These are phyloP conservation scores for Drosophila paucipuncta DNA, from an alignment of 2,888 invertebrate genomes.

Conservation along the genomic window DNA sequence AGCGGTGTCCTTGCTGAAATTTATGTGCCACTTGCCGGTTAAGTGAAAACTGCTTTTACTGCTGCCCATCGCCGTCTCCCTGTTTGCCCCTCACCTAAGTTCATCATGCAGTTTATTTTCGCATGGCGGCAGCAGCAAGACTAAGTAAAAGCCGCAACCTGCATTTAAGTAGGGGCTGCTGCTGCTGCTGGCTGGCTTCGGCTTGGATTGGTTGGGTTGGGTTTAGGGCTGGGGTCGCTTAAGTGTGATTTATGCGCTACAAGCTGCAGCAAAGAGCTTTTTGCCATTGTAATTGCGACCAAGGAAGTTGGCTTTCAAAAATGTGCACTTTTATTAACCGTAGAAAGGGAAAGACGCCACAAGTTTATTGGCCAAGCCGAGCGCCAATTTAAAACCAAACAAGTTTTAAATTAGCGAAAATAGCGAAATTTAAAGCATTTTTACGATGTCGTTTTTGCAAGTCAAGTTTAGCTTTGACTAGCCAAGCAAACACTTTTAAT, in stretches of 20 bases:
- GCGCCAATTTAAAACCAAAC: background rate
- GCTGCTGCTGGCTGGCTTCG: constrained; percentile 21
- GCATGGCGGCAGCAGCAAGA: constrained; percentile 39
- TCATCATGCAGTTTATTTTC: constrained; percentile 49
- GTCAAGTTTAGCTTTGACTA: background rate
- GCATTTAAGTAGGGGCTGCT: constrained; percentile 33
- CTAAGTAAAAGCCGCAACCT: constrained; percentile 31
- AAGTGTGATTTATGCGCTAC: constrained; percentile 69
- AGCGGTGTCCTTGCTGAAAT: constrained; percentile 70
- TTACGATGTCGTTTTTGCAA: background rate
- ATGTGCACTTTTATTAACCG: constrained; percentile 18
- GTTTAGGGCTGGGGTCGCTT: constrained; percentile 18
- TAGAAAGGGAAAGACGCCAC: background rate
- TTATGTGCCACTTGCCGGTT: constrained; percentile 74
- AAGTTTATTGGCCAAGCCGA: constrained; percentile 6
- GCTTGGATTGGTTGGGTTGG: background rate
- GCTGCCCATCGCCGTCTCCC: background rate
- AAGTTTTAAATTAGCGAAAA: background rate
- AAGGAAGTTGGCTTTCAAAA: constrained; percentile 21
- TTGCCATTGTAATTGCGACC: constrained; percentile 45
- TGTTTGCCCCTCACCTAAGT: constrained; percentile 21
- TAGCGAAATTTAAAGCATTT: background rate
- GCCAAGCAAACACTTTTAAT: background rate
- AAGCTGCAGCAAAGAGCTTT: constrained; percentile 35
- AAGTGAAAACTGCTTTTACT: constrained; percentile 73